Evolutionary conservation across 2,888 invertebrate species (phyloP).

Genomic region (Prenolepis imparis): DNA sequence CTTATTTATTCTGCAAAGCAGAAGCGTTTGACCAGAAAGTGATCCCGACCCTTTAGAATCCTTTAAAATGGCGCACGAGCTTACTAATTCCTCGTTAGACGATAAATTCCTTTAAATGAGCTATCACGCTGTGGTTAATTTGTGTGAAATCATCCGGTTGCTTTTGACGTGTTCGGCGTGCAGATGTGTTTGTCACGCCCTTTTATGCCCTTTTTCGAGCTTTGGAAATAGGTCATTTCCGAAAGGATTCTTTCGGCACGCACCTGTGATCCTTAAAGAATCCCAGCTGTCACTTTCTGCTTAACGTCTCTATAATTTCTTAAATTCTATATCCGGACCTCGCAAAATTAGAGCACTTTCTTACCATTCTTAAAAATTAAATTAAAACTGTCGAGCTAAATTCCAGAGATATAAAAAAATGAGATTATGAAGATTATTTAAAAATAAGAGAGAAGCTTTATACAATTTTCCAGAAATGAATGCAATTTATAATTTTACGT

Average conservation of each 20-base stretch:
- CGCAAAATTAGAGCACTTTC: neutral
- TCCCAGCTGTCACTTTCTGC: conserved; percentile 73
- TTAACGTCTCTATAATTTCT: conserved; percentile 57
- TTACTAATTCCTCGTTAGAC: conserved; percentile 59
- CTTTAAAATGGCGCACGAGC: conserved; percentile 52
- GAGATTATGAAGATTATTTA: neutral
- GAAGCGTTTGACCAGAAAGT: neutral
- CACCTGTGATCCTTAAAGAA: conserved; percentile 72
- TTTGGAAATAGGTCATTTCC: conserved; percentile 70
- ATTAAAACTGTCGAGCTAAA: neutral
- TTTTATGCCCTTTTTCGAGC: conserved; percentile 75
- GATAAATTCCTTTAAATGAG: conserved; percentile 32
- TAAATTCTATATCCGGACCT: conserved; percentile 31
- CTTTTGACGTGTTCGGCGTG: conserved; percentile 74
- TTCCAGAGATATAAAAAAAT: neutral
- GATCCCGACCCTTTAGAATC: neutral
- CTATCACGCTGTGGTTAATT: conserved; percentile 79
- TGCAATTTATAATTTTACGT: conserved; percentile 18
- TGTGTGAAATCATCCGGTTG: conserved; percentile 81
- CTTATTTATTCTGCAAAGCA: neutral
- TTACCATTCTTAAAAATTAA: neutral
- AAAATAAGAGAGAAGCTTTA: neutral
- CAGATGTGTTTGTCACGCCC: conserved; percentile 75
- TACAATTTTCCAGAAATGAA: neutral
- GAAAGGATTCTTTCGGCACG: conserved; percentile 64